phyloP scores from a whole-genome alignment of 2,797 vertebrate species.

The Melanotaenia boesemani region DNA sequence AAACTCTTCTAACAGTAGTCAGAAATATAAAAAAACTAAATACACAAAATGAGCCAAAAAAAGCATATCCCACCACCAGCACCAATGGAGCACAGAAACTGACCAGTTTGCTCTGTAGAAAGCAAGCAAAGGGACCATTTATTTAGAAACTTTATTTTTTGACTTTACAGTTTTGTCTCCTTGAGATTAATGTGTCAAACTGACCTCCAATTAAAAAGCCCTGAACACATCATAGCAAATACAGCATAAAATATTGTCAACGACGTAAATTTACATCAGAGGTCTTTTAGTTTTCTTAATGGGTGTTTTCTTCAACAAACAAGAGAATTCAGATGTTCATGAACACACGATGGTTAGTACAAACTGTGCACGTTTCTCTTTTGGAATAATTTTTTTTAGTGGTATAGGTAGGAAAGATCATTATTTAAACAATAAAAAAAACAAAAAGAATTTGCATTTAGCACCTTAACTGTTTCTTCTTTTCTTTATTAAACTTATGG shows the following conservation, averaged over 20 bases:
- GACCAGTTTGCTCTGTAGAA: slow-evolving; percentile 66
- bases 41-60: slow-evolving; percentile 55
- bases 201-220: slow-evolving; percentile 70
- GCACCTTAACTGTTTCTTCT: slow-evolving; percentile 90
- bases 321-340: slow-evolving; percentile 58
- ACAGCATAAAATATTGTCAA: slow-evolving; percentile 60
- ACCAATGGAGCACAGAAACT: slow-evolving; percentile 68
- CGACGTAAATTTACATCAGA: slow-evolving; percentile 76
- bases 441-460: slow-evolving; percentile 79
- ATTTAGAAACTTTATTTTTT: slow-evolving; percentile 87
- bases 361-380: slow-evolving; percentile 75
- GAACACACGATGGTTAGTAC: slow-evolving; percentile 70
- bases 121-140: slow-evolving; percentile 85
- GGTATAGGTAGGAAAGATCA: slow-evolving; percentile 83
- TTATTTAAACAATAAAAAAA: slow-evolving; percentile 68
- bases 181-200: slow-evolving; percentile 55
- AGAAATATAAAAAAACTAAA: slow-evolving; percentile 33
- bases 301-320: slow-evolving; percentile 57
- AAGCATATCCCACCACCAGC: slow-evolving; percentile 73
- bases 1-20: slow-evolving; percentile 63
- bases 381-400: slow-evolving; percentile 77
- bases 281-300: slow-evolving; percentile 67
- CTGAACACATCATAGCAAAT: slow-evolving; percentile 58
- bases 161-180: slow-evolving; percentile 81
- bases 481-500: slow-evolving; percentile 81